Evolutionary conservation across 2,888 invertebrate genomes (phyloP), one percentile per base, ranked within the genome.

Genomic region (Hoplodrina blanda): DNA sequence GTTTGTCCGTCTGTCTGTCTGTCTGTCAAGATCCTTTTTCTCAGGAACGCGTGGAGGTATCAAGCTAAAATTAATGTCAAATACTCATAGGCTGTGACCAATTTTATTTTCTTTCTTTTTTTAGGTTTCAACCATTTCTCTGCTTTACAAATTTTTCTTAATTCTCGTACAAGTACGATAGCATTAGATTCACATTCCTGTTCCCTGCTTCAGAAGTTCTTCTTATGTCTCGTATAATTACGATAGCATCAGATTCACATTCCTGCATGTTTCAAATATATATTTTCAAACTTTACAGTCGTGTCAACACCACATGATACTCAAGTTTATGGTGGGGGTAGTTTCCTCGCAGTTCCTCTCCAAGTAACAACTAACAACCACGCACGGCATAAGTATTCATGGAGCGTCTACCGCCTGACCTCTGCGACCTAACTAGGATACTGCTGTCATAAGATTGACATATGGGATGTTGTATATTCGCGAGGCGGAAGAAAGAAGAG

Each of bases 391-490:
- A 19, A 30, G 46, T 33, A 76, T 76, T 76, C 76, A 80, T 15
- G 33, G 10, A 74, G 46, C 49, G 46, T 74, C 46, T 49, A 4
- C 49, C 19, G 19, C 17, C 30, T 76, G 68, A 79, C 54, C 80
- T 19, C 33, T 4, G 46, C 52, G 11, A 74, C 33, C 59, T 67
- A 52, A 60, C 62, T 55, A 62, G 19, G 55, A 67, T 54, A 19
- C 59, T 57, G 55, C 52, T 74, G 19, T 74, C 80, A 63, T 56
- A 62, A 4, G 13, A 74, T 53, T 56, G 62, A 74, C 50, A 33
- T 30, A 55, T 20, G 52, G n/a, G n/a, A 79, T 54, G 33, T 54
- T 50, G 63, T 19, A 25, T 46, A 66, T 57, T 55, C 30, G 20
- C 11, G 20, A 33, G 37, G 25, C 1, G 33, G 30, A 61, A 44